phyloP scores from a whole-genome alignment of 2,888 invertebrate species.

The Erebia palarica region DNA sequence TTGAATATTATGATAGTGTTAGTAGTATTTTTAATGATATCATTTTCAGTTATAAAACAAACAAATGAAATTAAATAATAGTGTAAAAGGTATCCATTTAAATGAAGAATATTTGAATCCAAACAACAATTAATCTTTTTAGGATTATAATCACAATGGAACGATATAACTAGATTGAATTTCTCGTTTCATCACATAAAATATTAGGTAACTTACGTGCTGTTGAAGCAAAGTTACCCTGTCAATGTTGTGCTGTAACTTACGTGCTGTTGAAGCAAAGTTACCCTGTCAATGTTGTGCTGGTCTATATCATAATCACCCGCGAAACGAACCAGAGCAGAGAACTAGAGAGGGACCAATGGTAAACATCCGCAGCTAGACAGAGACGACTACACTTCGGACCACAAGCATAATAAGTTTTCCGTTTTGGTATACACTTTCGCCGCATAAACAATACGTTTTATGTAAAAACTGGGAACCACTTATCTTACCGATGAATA shows the following conservation, averaged over 20 bases:
- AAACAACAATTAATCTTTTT: background rate
- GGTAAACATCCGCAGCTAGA: constrained; percentile 60
- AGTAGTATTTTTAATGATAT: too few relatives aligned
- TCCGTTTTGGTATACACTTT: constrained; percentile 51
- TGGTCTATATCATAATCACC: constrained; percentile 57
- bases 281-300: constrained; percentile 57
- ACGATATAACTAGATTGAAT: background rate
- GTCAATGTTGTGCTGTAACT: constrained; percentile 52
- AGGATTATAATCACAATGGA: background rate
- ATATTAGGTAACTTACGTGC: constrained; percentile 65
- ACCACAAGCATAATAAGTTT: constrained; percentile 47
- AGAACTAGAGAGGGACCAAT: constrained; percentile 52
- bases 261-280: constrained; percentile 60
- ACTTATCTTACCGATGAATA: constrained; percentile 78
- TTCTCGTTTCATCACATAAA: constrained; percentile 20
- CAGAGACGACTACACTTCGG: constrained; percentile 54
- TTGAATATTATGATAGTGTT: too few relatives aligned
- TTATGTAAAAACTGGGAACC: constrained; percentile 45
- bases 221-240: constrained; percentile 61
- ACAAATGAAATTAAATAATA: background rate
- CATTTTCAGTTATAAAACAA: too few relatives aligned
- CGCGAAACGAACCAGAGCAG: constrained; percentile 54
- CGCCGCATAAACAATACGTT: constrained; percentile 47
- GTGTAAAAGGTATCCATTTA: background rate
- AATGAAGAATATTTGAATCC: background rate